Base-by-base conservation (phyloP, 2,888 invertebrate genomes). In the Caenorhabditis sp. region DNA sequence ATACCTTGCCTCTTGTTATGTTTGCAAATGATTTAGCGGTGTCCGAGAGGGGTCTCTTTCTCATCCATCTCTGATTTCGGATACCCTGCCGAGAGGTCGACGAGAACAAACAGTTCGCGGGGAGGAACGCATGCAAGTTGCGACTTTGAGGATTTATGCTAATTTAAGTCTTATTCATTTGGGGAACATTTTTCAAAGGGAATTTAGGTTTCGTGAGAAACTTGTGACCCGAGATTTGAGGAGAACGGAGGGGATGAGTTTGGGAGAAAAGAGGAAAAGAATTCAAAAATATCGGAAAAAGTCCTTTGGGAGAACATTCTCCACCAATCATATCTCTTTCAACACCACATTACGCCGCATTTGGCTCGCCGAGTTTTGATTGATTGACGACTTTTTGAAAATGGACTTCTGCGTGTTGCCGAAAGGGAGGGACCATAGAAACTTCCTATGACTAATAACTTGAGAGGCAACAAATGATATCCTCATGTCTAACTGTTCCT, bases 1-100 rank as follows among this genome's bases (percentile, higher is more conserved):
- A 79, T 79, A 79, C 79, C 54, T 68, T 47, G 12, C 56, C 56
- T 44, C 68, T 76, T 79, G 79, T 79, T 79, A 63, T 79, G 79
- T 79, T 79, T 79, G 79, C 79, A 64, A 79, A 79, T 79, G 79
- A 79, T 79, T 79, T 79, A 79, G 70, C 79, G 79, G 79, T 79
- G 77, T 77, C 68, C 16, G 73, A 41, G n/a, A n/a, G n/a, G n/a
- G 56, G 28, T 59, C 66, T 51, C 49, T 73, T 63, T 63, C 66
- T 59, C 58, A 22, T 41, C 41, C 24, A 24, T 41, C 47, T 47
- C 28, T 69, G 58, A 54, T 56, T 54, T 41, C 24, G 68, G 68
- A 77, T 68, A 56, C 79, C 79, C 79, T 79, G 70, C 70, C 64
- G 70, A 35, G 69, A n/a, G 61, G 49, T 75, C 75, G 73, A 68